Evolutionary conservation across 2,888 invertebrate species (phyloP), one percentile per base, ranked within the genome.

Genomic region (Nymphalis urticae): DNA sequence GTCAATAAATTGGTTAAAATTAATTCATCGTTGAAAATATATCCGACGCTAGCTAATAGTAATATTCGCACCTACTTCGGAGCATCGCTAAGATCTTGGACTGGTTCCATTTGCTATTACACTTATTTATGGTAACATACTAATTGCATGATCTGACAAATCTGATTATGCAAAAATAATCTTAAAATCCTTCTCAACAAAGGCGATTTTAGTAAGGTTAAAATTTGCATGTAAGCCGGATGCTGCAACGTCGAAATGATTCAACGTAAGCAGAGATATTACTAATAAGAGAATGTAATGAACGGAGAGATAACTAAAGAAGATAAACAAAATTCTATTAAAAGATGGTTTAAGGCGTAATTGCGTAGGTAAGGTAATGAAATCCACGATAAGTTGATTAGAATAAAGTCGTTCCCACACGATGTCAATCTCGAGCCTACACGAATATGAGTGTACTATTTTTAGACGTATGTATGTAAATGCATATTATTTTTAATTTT

Each of bases 221-320:
- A 24, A 42, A n/a, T 42, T 42, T 2, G 19, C 42, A n/a, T 19
- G 13, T 42, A 59, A 59, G 53, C 58, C 62, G 56, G 67, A 59
- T 59, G 58, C 56, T 67, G 19, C 48, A 47, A 59, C 51, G 59
- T 58, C 48, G 47, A 63, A 63, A 59, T 63, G 51, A 54, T 63
- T 60, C 48, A 36, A 68, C 59, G 47, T n/a, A 48, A 53, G 53
- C 24, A 60, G 59, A 70, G 68, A 70, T 66, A 66, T 70, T 63
- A 66, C 58, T 64, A 70, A 72, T 67, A 69, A 66, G 60, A 70
- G 66, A 64, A 64, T 64, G 70, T 66, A 72, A 70, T 69, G 64
- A 62, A 70, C 65, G 32, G 50, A 48, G 61, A 65, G 69, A 69
- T 69, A 65, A 51, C 32, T 58, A 21, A 56, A 47, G 16, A 54